Percentiles rank a stretch among this genome's conserved stretches.
phyloP scores from a whole-genome alignment of 2,113 vertebrate genomes.

The Tachysurus fulvidraco region DNA sequence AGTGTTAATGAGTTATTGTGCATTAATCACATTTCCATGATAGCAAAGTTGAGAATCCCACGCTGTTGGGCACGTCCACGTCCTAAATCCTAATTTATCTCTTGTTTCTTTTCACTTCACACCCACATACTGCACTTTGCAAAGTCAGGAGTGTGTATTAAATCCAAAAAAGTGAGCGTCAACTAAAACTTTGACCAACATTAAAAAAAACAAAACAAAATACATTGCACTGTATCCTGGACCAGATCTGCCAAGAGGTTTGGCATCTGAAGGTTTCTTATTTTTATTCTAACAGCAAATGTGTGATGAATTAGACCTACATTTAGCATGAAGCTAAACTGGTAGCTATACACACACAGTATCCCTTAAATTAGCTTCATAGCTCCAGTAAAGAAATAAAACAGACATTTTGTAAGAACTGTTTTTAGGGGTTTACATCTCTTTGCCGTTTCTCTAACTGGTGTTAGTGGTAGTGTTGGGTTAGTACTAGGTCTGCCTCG shows the following conservation, averaged over 20 bases:
- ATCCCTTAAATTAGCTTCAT: background rate
- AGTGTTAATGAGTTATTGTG: background rate
- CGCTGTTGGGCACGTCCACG: background rate
- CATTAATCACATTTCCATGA: background rate
- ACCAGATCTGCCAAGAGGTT: background rate
- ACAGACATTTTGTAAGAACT: background rate
- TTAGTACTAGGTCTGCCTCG: no score
- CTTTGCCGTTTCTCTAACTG: no score
- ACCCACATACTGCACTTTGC: background rate
- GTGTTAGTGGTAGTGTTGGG: no score
- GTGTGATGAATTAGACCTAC: background rate
- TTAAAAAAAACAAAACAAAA: background rate
- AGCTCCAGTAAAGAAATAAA: background rate
- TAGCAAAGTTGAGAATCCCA: background rate
- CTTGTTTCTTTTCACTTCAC: slow-evolving; percentile 5
- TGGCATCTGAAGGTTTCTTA: background rate
- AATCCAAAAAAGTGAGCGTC: background rate
- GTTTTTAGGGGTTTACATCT: no score
- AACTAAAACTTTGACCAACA: background rate
- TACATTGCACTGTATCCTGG: background rate
- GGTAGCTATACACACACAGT: background rate
- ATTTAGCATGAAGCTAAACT: background rate
- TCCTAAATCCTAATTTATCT: background rate
- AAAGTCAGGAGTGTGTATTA: background rate
- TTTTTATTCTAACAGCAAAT: background rate